A percentile compares a stretch with the other conserved stretches of the same genome.
These are phyloP conservation scores for Polypterus bichir DNA, from an alignment of 2,113 vertebrate species.

Conservation along the genomic window DNA sequence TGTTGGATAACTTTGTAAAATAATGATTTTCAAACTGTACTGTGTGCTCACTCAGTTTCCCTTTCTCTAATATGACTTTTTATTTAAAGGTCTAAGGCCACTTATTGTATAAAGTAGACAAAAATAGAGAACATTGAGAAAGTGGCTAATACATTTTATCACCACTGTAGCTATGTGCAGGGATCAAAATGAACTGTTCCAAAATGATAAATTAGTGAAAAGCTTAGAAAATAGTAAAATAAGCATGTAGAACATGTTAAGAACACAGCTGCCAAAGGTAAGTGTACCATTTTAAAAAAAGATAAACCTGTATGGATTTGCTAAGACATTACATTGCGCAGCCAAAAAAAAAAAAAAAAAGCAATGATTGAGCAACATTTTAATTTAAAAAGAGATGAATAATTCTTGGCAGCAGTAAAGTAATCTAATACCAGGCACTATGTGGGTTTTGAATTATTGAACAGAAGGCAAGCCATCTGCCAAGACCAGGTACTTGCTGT, in stretches of 20 bases:
- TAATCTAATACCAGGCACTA: slow-evolving; percentile 8
- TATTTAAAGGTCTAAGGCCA: no score
- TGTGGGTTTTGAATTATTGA: slow-evolving; percentile 10
- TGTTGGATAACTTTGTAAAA: no score
- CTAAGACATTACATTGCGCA: not conserved
- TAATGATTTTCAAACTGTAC: no score
- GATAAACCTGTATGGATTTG: not conserved
- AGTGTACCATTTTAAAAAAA: not conserved
- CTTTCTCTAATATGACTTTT: no score
- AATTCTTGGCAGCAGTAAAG: not conserved
- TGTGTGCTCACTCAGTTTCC: no score
- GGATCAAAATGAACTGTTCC: no score
- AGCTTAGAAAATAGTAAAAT: not conserved
- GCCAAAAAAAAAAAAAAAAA: not conserved
- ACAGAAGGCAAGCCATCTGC: not conserved
- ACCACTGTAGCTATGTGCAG: no score
- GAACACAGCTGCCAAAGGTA: not conserved
- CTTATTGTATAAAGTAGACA: no score
- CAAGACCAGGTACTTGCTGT: not conserved
- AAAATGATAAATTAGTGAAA: no score
- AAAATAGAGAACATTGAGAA: no score
- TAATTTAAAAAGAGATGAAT: not conserved
- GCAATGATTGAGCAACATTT: not conserved
- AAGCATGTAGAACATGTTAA: not conserved
- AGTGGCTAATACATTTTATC: no score